Percentiles rank a stretch among this genome's conserved stretches.
phyloP scores from a whole-genome alignment of 1,140 invertebrate species.

The Goniozus legneri region DNA sequence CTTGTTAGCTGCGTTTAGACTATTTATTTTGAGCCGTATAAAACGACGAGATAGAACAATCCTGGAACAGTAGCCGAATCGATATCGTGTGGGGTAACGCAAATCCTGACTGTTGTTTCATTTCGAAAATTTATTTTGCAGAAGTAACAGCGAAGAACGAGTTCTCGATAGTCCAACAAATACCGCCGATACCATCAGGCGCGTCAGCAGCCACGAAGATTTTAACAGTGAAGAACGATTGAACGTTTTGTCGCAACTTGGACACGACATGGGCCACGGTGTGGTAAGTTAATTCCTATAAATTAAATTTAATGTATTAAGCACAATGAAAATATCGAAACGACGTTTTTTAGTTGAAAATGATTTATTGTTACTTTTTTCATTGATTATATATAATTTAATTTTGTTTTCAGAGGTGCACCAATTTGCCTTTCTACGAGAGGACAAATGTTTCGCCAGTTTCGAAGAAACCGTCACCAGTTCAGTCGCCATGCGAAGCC shows the following conservation, averaged over 20 bases:
- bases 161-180: slow-evolving; percentile 48
- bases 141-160: slow-evolving; percentile 66
- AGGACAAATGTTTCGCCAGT: slow-evolving; percentile 46
- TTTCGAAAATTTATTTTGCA: slow-evolving; percentile 20
- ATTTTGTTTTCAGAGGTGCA: slow-evolving; percentile 35
- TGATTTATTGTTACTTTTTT: slow-evolving; percentile 2
- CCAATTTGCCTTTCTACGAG: slow-evolving; percentile 45
- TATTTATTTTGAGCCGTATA: no score
- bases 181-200: slow-evolving; percentile 54
- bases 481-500: slow-evolving; percentile 40
- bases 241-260: slow-evolving; percentile 44
- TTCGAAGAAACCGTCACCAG: slow-evolving; percentile 37
- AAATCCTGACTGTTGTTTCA: neutral
- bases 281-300: no score
- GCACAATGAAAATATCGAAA: slow-evolving; percentile 13
- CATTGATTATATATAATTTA: slow-evolving; percentile 3
- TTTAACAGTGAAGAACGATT: slow-evolving; percentile 57
- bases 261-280: slow-evolving; percentile 48
- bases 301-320: no score
- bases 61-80: no score
- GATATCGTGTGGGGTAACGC: neutral
- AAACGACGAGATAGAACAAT: no score
- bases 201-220: slow-evolving; percentile 65
- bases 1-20: no score
- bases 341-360: slow-evolving; percentile 14